phyloP scores from a whole-genome alignment of 2,888 invertebrate species.

The Xylota segnis region DNA sequence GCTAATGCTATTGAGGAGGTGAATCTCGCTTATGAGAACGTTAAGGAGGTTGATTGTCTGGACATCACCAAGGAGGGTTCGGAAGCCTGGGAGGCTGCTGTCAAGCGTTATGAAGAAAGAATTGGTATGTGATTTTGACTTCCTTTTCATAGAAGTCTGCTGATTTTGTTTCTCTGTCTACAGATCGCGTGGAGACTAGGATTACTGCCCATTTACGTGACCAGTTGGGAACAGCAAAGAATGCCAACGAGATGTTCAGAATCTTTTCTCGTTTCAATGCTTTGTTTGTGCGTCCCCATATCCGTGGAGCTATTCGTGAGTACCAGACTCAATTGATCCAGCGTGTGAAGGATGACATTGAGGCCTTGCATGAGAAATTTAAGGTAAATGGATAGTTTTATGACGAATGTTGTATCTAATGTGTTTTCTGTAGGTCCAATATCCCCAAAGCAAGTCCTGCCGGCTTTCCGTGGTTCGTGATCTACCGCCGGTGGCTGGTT shows the following conservation, averaged over 20 bases:
- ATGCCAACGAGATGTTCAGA: constrained; percentile 99
- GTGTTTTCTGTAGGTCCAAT: constrained; percentile 90
- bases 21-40: constrained; percentile 98
- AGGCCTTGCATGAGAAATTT: constrained; percentile 98
- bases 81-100: constrained; percentile 99
- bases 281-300: constrained; percentile 98
- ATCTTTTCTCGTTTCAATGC: constrained; percentile 99
- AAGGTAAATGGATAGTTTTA: constrained; percentile 87
- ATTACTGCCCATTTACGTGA: constrained; percentile 99
- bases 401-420: neutral
- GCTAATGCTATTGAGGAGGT: constrained; percentile 98
- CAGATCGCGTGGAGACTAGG: constrained; percentile 97
- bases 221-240: constrained; percentile 98
- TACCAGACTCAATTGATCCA: constrained; percentile 99
- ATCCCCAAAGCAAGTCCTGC: constrained; percentile 97
- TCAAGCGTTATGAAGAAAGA: constrained; percentile 97
- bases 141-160: neutral
- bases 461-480: constrained; percentile 96
- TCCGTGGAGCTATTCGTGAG: constrained; percentile 99
- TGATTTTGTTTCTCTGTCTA: constrained; percentile 23
- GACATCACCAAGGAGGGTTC: constrained; percentile 98
- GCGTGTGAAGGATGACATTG: constrained; percentile 99
- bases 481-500: constrained; percentile 98
- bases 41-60: constrained; percentile 98
- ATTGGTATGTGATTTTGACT: constrained; percentile 87